Evolutionary conservation across 2,113 vertebrate species (phyloP), one percentile per base, ranked within the genome.

Genomic region (Lasiurus borealis): DNA sequence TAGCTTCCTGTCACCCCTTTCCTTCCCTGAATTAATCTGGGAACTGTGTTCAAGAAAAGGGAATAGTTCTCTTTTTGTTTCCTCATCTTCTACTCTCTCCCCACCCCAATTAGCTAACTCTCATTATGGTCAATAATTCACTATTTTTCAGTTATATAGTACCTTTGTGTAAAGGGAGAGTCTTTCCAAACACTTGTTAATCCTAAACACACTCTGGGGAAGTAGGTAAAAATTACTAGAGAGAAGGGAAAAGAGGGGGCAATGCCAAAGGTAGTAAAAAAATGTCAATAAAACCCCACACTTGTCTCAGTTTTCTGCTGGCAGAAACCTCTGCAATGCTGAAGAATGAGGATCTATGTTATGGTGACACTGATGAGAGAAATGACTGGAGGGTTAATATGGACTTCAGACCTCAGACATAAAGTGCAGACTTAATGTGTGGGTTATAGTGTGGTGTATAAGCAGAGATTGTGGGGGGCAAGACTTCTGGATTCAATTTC

Each of bases 41-140:
- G 25, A 14, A 62, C 25, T 77, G 5, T 80, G 31, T 59, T 75
- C 16, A 66, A 90, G 50, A 72, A 78, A 72, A 19, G 3, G 1
- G 18, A 80, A 66, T 72, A 88, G 29, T 12, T 83, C 21, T 19
- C 69, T 69, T 87, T n/a, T 46, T 44, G 40, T 94, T 93, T 57
- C 44, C 27, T 75, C 59, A 48, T 34, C 19, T 71, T 81, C 52
- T 7, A 50, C 23, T 69, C 72, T 25, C 13, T 87, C 16, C 2
- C 16, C 15, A 81, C 68, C 1, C 52, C 36, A 88, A 95, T 84
- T 44, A 97, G 66, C 54, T 73, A 84, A 86, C 69, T 89, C 94
- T 81, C 85, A 88, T 94, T 81, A 77, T 19, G 34, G 94, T 93
- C 71, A 97, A 97, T 97, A 95, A 97, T 94, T 97, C 89, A 97